Percentiles rank a stretch among this genome's conserved stretches.
Evolutionary conservation across 2,113 vertebrate genomes (phyloP).

Genomic region (Thamnaconus septentrionalis): DNA sequence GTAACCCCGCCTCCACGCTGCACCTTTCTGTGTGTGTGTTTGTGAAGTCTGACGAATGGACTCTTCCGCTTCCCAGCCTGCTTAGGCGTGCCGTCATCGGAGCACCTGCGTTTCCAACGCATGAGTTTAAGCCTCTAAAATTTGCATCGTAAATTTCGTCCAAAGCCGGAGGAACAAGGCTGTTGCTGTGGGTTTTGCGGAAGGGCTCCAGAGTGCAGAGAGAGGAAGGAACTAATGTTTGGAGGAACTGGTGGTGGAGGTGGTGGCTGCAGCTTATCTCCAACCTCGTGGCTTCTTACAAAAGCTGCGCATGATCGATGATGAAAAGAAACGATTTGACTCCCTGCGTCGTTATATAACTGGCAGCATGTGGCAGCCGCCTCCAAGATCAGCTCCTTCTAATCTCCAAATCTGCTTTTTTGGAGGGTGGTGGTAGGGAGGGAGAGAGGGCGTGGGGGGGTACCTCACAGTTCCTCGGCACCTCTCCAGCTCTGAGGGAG

Average conservation of each 20-base stretch:
- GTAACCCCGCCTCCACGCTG: constrained; percentile 57
- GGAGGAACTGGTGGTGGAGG: constrained; percentile 7
- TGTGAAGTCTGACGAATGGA: neutral
- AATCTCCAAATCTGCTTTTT: constrained; percentile 40
- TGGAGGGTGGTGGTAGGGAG: no score
- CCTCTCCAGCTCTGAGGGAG: constrained; percentile 11
- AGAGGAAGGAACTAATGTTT: constrained; percentile 5
- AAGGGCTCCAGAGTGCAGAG: no score
- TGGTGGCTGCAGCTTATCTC: constrained; percentile 2
- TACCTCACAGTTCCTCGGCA: neutral
- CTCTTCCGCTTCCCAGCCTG: no score
- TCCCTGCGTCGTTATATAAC: constrained; percentile 31
- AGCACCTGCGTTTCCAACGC: no score
- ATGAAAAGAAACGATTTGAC: constrained; percentile 33
- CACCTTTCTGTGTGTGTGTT: constrained; percentile 10
- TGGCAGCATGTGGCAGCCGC: constrained; percentile 13
- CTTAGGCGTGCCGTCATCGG: no score
- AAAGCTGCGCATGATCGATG: constrained; percentile 31
- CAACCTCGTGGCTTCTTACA: neutral
- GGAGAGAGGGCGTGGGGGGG: no score
- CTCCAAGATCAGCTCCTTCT: constrained; percentile 27
- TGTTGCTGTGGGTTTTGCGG: no score
- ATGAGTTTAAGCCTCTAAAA: no score
- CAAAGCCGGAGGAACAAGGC: no score
- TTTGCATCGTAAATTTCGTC: no score